Base-by-base conservation (phyloP, 2,797 vertebrate species). In the Hirundo rustica region DNA sequence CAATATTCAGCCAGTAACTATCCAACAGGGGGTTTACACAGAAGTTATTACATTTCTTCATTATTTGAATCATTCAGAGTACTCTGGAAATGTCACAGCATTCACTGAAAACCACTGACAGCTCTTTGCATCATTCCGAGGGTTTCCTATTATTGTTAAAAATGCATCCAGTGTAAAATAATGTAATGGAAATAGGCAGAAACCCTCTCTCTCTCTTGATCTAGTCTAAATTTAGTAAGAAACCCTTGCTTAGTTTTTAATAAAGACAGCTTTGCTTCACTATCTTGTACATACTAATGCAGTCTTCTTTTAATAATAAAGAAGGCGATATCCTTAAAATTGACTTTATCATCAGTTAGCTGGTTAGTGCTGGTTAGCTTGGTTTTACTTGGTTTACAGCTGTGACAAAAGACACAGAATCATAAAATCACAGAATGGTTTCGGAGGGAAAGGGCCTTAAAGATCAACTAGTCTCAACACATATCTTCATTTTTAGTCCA, bases 141-240 rank as follows among this genome's bases (percentile, higher is more conserved):
- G 13, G 42, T 47, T 23, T 82, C 38, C 55, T 64, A 57, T 79
- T 84, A 45, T 77, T 77, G 77, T 77, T 89, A 80, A 89, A 92
- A 91, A 89, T 1, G 3, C n/a, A 76, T 81, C 79, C 66, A 48
- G 40, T 25, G 45, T 82, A 61, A 90, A 93, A 62, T 51, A 76
- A 50, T 53, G 70, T 42, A 26, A 77, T 50, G 36, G 81, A 95
- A 91, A 85, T 27, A 94, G 66, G 66, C 87, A 96, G 74, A 76
- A 93, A 47, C 14, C 29, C 36, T 38, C 36, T 65, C 66, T 58
- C 50, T 66, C 64, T 81, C 40, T 66, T 3, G 1, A 32, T 55
- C 30, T 74, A 51, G 16, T 74, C 53, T 92, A 79, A 92, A 83
- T 47, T 48, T 72, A 93, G 79, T 27, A 22, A 32, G 38, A 54